phyloP scores from a whole-genome alignment of 2,888 invertebrate species.

The Meiosimyza decipiens region DNA sequence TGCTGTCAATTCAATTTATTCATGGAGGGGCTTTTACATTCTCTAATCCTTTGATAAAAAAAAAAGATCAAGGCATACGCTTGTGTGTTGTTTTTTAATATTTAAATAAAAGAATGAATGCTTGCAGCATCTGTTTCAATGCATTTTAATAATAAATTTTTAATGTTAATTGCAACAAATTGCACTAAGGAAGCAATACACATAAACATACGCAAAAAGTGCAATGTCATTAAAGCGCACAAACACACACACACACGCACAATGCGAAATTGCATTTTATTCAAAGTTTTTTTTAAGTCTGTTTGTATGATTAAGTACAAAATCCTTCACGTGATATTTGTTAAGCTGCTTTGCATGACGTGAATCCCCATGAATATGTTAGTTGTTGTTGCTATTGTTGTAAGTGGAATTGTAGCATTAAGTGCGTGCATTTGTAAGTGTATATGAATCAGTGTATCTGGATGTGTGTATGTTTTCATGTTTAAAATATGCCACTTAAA shows the following conservation, averaged over 20 bases:
- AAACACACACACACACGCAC: background rate
- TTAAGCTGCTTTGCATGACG: conserved; percentile 18
- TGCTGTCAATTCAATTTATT: no score
- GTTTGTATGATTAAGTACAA: background rate
- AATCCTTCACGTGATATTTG: conserved; percentile 15
- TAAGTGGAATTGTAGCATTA: background rate
- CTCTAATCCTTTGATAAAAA: no score
- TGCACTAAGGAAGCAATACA: background rate
- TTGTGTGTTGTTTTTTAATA: no score
- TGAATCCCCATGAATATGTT: background rate
- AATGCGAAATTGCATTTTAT: background rate
- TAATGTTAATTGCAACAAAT: conserved; percentile 12
- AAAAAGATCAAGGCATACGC: no score
- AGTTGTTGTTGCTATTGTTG: conserved; percentile 5
- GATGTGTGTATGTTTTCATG: background rate
- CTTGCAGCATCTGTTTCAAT: background rate
- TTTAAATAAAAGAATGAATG: background rate
- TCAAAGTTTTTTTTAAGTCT: background rate
- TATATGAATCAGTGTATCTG: background rate
- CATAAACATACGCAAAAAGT: background rate
- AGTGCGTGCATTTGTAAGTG: background rate
- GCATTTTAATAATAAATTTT: background rate
- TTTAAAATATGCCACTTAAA: conserved; percentile 25
- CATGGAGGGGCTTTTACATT: no score
- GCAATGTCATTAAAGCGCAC: background rate